A percentile compares a stretch with the other conserved stretches of the same genome.
Evolutionary conservation across 1,140 invertebrate species (phyloP).

Genomic region (Drosophila littoralis): DNA sequence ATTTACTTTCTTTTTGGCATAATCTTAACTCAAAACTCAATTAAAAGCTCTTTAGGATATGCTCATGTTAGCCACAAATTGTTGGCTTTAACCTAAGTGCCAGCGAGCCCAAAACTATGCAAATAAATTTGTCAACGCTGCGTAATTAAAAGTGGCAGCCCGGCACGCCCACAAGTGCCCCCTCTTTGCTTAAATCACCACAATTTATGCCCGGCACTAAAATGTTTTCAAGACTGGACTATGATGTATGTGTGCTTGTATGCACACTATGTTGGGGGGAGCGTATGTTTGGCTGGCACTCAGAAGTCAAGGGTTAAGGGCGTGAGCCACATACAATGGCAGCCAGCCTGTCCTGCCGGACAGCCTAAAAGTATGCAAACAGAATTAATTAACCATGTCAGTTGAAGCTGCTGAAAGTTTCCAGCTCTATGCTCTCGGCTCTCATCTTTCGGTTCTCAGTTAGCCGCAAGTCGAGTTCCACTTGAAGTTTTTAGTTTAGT

Average conservation of each 20-base stretch:
- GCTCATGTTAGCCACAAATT: conserved; percentile 45
- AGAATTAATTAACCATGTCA: conserved; percentile 65
- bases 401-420: conserved; percentile 42
- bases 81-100: conserved; percentile 40
- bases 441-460: conserved; percentile 7
- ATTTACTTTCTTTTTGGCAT: conserved; percentile 17
- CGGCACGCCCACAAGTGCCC: neutral
- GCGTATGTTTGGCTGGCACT: conserved; percentile 11
- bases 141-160: conserved; percentile 58
- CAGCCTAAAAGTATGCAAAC: conserved; percentile 56
- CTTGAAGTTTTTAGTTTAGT: conserved; percentile 30
- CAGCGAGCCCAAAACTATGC: conserved; percentile 42
- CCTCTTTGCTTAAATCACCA: conserved; percentile 10
- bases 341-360: conserved; percentile 13
- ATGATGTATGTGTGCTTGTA: conserved; percentile 17
- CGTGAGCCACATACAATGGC: conserved; percentile 2
- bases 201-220: conserved; percentile 34
- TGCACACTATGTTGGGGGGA: neutral
- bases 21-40: conserved; percentile 42
- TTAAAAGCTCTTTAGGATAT: conserved; percentile 46
- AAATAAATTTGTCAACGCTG: conserved; percentile 61
- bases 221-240: conserved; percentile 37
- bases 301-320: conserved; percentile 36
- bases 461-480: conserved; percentile 31
- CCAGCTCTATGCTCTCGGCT: conserved; percentile 2